phyloP scores from a whole-genome alignment of 1,140 invertebrate genomes.

The Achatina immaculata region DNA sequence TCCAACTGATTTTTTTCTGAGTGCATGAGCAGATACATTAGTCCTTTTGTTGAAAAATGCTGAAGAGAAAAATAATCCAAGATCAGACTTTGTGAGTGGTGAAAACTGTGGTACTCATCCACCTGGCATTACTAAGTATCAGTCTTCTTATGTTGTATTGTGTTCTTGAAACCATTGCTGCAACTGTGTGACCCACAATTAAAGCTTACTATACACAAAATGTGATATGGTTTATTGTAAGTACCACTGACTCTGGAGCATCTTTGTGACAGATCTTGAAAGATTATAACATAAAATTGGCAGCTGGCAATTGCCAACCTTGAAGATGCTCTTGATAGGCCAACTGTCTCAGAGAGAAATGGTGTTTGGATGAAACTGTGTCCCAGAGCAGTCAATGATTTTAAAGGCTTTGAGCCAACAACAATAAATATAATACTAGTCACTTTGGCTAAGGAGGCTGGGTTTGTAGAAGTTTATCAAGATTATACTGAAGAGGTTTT shows the following conservation, averaged over 20 bases:
- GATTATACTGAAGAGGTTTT: neutral
- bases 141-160: neutral
- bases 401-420: neutral
- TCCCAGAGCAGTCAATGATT: neutral
- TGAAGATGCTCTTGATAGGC: neutral
- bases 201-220: neutral
- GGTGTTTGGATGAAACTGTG: neutral
- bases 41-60: neutral
- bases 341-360: neutral
- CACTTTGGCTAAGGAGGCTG: neutral
- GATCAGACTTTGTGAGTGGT: neutral
- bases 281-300: no score
- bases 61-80: neutral
- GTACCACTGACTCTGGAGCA: neutral
- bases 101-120: neutral
- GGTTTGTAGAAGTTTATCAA: neutral
- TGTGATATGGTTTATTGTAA: neutral
- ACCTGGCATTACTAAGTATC: neutral
- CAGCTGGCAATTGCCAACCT: neutral
- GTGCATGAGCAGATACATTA: neutral
- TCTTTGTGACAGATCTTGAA: neutral
- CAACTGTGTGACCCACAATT: neutral
- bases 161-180: neutral
- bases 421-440: neutral
- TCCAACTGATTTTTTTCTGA: neutral